Base-by-base conservation (phyloP, 2,113 vertebrate genomes). In the Rana temporaria region DNA sequence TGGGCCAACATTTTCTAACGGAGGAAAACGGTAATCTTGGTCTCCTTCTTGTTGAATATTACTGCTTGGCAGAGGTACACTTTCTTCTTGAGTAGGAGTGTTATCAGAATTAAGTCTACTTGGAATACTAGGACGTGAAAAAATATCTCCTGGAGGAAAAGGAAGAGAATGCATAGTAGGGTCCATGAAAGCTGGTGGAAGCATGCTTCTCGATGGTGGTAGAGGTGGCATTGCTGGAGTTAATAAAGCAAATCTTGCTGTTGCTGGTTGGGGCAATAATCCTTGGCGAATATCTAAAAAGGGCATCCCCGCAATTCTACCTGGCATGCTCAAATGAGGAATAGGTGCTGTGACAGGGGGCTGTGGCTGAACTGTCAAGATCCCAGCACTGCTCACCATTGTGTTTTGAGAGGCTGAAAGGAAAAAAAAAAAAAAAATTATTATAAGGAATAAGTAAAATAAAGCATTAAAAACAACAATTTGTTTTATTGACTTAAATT, bases 1-100 rank as follows among this genome's bases (percentile, higher is more conserved):
- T 34, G 94, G 92, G 81, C 66, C 86, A 65, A 93, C 77, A 81
- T 88, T 90, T 84, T 99, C 98, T 26, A 94, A 86, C 1, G 95
- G 97, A 86, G 98, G 98, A 89, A 99, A 99, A 73, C 97, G 96
- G 87, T 99, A 99, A 94, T 99, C 98, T 93, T 97, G 92, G 86
- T 99, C 98, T 85, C 96, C 96, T 85, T 98, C 97, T 86, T 95
- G 95, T 26, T 94, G 95, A 84, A 93, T 91, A 55, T 88, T 92
- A 30, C 98, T 96, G 0, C 91, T 93, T 24, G 94, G 93, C 18
- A 95, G 88, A 0, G 94, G 87, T 0, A 95, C 84, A 82, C 96
- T 94, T 11, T 96, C 96, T 69, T 97, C 95, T 42, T 92, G 85
- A 89, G 95, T 96, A 79, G 94, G 74, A 85, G 94, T 65, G 84